Evolutionary conservation across 2,888 invertebrate species (phyloP).

Genomic region (Megastigmus dorsalis): DNA sequence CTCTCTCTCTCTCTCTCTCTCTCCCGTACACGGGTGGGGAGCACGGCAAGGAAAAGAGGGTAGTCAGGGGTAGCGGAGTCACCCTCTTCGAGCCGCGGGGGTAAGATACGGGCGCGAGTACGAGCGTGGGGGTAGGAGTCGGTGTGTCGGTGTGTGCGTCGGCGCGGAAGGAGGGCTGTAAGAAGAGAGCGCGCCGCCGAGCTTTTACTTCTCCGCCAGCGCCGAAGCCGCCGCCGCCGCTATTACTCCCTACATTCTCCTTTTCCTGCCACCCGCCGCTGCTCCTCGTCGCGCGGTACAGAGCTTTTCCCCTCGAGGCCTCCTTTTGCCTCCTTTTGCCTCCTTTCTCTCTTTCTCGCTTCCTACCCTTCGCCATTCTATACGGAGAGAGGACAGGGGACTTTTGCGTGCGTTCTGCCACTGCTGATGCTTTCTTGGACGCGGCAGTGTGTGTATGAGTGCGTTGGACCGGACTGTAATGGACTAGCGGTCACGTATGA

Average conservation of each 20-base stretch:
- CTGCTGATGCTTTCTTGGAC: not conserved
- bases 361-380: not conserved
- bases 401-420: not conserved
- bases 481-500: not conserved
- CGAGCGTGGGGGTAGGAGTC: constrained; percentile 58
- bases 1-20: constrained; percentile 7
- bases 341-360: constrained; percentile 1
- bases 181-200: constrained; percentile 61
- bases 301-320: constrained; percentile 49
- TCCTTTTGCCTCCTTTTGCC: constrained; percentile 42
- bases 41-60: constrained; percentile 39
- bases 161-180: constrained; percentile 63
- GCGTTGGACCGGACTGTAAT: not conserved
- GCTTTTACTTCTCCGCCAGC: constrained; percentile 54
- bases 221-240: constrained; percentile 43
- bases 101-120: constrained; percentile 45
- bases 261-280: constrained; percentile 50
- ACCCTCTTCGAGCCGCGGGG: constrained; percentile 29
- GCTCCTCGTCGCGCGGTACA: constrained; percentile 40
- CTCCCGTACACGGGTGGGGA: not conserved
- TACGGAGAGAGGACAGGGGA: not conserved
- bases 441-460: not conserved
- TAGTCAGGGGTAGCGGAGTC: constrained; percentile 14
- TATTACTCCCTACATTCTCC: constrained; percentile 33
- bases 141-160: constrained; percentile 61